phyloP scores from a whole-genome alignment of 2,113 vertebrate genomes.

The Astur gentilis region DNA sequence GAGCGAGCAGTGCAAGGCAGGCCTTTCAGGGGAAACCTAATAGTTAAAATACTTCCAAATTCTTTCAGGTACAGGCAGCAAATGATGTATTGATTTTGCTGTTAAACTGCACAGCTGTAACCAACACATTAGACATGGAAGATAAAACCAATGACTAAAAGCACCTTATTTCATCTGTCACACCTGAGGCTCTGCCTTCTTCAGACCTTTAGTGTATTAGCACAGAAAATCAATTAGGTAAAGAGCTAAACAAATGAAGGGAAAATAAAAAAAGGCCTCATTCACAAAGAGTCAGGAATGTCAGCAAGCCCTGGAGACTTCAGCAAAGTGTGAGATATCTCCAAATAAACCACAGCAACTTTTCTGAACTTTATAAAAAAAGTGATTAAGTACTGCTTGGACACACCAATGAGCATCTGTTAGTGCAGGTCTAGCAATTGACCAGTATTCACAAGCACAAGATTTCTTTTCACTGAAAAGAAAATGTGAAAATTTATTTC shows the following conservation, averaged over 20 bases:
- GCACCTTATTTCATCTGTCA: constrained; percentile 79
- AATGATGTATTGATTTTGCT: constrained; percentile 81
- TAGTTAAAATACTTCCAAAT: constrained; percentile 74
- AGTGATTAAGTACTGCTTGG: constrained; percentile 15
- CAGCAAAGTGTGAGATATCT: constrained; percentile 32
- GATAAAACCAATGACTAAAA: constrained; percentile 80
- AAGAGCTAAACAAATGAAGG: constrained; percentile 79
- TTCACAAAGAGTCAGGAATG: constrained; percentile 65
- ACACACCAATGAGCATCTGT: neutral
- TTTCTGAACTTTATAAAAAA: constrained; percentile 45
- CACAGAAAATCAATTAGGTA: constrained; percentile 82
- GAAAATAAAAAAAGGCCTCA: constrained; percentile 57
- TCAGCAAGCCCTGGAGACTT: constrained; percentile 54
- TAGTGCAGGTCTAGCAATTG: neutral
- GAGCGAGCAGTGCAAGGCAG: neutral
- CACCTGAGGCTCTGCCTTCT: constrained; percentile 78
- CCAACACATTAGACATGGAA: constrained; percentile 81
- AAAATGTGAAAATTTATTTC: neutral
- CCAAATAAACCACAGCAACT: constrained; percentile 52
- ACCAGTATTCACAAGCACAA: neutral
- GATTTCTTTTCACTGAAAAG: neutral
- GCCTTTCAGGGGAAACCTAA: constrained; percentile 51
- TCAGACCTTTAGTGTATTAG: constrained; percentile 76
- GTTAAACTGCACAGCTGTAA: constrained; percentile 81
- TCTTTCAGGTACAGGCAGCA: constrained; percentile 69